Conservation (phyloP, 2,113 vertebrate species). For the Gracilinanus agilis region DNA sequence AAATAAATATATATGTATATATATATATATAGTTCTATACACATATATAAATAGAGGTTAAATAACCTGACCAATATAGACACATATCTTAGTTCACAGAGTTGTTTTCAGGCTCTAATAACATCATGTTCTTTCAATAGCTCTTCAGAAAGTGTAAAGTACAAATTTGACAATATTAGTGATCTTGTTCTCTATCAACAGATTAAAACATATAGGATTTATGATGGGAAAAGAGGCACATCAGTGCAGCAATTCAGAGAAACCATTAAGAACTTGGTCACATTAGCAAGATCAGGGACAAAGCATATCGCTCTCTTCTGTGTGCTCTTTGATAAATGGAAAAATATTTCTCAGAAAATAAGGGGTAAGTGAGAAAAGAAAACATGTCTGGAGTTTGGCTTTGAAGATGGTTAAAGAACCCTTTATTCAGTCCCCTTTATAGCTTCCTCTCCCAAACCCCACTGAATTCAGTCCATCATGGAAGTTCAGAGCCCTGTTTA, state of each 20-base stretch:
- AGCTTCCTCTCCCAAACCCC: background rate
- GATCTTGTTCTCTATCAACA: background rate
- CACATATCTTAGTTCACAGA: background rate
- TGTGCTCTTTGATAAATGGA: background rate
- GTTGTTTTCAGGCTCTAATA: background rate
- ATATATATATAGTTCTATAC: background rate
- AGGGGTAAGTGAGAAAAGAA: background rate
- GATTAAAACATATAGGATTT: background rate
- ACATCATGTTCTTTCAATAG: background rate
- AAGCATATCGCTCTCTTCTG: fast-evolving
- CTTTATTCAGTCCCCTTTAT: background rate
- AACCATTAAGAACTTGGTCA: background rate
- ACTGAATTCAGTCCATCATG: background rate
- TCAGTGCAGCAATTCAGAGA: background rate
- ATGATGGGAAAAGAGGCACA: background rate
- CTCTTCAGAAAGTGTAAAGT: background rate
- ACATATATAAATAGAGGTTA: background rate
- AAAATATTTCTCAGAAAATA: background rate
- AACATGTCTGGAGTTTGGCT: background rate
- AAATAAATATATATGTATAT: background rate
- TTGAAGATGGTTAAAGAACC: background rate
- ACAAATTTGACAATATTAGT: background rate
- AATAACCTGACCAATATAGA: background rate
- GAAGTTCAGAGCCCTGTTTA: background rate
- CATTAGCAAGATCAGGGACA: too few species aligned